Evolutionary conservation across 2,797 vertebrate species (phyloP), one percentile per base, ranked within the genome.

Genomic region (Rhinogobio ventralis): DNA sequence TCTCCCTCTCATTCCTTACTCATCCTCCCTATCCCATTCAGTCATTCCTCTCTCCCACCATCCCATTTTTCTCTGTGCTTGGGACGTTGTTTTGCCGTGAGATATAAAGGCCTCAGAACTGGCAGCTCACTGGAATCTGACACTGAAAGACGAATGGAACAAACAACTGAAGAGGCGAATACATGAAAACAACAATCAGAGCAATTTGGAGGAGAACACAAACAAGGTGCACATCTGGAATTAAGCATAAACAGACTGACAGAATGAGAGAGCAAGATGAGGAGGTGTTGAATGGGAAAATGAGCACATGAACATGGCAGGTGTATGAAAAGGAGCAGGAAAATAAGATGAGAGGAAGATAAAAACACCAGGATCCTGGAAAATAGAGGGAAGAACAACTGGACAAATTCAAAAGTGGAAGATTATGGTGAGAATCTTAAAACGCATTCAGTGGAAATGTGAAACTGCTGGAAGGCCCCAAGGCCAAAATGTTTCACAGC

Each of bases 241-340:
- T 68, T 60, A 81, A 46, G 49, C 64, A 82, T 64, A 69, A 51
- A 53, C 68, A 60, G 13, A 79, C 20, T 28, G 69, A 39, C 28
- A 51, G 30, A 68, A 80, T n/a, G 46, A 60, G 20, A 51, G 49
- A 30, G 57, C 25, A 10, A 76, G 11, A 53, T 78, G 49, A 79
- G 46, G 36, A 79, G 66, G 67, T 39, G 28, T 51, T 62, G 23
- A 75, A 76, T 23, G 33, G 30, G 25, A 30, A 84, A 68, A 86
- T 79, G 49, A 86, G 55, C 81, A 79, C 53, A 84, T 88, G 64
- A 86, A 75, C 53, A 84, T 72, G 57, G 64, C 73, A 87, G 77
- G 45, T 76, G 30, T 73, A 81, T 33, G 49, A 73, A 87, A 46
- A 66, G 64, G 79, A 84, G 36, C 25, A 42, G 39, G 30, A 28